Percentiles rank a stretch among this genome's conserved stretches.
Evolutionary conservation across 2,797 vertebrate species (phyloP).

Genomic region (Bovichtus diacanthus): DNA sequence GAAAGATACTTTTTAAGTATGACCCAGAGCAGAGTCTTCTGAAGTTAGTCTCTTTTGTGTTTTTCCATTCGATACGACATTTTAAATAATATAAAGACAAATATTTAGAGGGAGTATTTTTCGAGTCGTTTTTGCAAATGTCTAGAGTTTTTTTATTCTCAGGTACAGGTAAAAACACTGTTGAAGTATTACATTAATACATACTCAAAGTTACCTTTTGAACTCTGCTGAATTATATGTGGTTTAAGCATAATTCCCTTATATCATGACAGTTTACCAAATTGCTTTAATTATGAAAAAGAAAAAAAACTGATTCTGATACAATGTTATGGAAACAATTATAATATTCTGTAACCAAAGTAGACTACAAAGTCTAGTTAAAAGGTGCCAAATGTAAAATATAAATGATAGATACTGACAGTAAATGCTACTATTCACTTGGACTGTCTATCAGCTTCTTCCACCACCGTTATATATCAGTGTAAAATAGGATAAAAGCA

Average conservation of each 20-base stretch:
- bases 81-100: background rate
- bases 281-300: background rate
- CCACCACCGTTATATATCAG: background rate
- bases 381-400: background rate
- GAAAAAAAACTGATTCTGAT: background rate
- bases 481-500: background rate
- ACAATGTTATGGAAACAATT: background rate
- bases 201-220: background rate
- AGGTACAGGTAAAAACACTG: background rate
- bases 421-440: background rate
- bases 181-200: background rate
- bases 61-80: background rate
- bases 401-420: background rate
- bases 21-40: constrained; percentile 5
- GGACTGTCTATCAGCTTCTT: background rate
- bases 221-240: background rate
- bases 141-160: background rate
- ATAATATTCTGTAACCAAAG: background rate
- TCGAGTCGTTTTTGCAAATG: background rate
- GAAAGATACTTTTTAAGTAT: constrained; percentile 18
- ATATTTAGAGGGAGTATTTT: background rate
- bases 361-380: background rate
- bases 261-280: background rate
- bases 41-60: background rate
- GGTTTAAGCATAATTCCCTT: background rate